phyloP scores from a whole-genome alignment of 1,140 invertebrate genomes.

The Monomorium pharaonis region DNA sequence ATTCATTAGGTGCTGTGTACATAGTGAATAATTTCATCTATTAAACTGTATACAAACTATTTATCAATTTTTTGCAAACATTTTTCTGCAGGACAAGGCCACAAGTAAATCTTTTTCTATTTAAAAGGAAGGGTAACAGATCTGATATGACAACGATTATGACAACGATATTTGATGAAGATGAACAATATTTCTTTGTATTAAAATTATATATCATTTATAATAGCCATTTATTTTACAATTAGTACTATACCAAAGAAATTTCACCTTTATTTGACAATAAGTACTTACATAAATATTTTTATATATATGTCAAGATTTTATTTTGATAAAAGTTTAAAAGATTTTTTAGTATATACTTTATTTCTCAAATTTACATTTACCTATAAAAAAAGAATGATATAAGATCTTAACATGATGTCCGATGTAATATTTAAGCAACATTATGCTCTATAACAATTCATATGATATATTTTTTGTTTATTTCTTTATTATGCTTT shows the following conservation, averaged over 20 bases:
- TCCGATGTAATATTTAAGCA: neutral
- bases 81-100: constrained; percentile 17
- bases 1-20: neutral
- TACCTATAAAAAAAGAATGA: neutral
- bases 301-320: neutral
- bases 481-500: neutral
- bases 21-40: neutral
- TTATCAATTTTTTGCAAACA: neutral
- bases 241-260: neutral
- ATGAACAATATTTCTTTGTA: no score
- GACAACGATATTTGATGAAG: no score
- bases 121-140: no score
- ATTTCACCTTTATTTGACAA: neutral
- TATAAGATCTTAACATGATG: neutral
- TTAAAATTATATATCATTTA: neutral
- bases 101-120: neutral
- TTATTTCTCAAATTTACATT: neutral
- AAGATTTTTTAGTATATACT: no score
- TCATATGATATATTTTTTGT: neutral
- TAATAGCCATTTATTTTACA: neutral
- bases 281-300: neutral
- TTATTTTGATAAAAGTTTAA: neutral
- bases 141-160: neutral
- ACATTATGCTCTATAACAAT: neutral
- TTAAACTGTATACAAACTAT: neutral